Evolutionary conservation across 2,888 invertebrate genomes (phyloP).

Genomic region (Anthrax anthrax): DNA sequence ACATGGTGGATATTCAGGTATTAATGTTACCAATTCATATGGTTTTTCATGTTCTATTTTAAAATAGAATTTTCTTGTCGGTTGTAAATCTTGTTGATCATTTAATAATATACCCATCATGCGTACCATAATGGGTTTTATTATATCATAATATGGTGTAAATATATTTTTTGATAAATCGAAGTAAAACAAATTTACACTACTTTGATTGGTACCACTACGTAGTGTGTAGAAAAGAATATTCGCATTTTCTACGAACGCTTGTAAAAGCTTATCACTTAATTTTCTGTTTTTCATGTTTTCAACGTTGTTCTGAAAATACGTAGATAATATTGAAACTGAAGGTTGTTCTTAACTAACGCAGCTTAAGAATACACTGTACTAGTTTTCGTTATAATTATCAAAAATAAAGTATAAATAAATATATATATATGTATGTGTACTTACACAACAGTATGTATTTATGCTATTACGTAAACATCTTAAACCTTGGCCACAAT

Average conservation of each 20-base stretch:
- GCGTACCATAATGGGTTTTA: background rate
- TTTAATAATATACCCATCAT: slow-evolving; percentile 7
- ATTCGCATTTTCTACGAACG: too few species aligned
- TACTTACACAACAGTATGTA: background rate
- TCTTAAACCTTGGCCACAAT: background rate
- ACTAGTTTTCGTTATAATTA: too few species aligned
- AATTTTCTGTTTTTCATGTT: too few species aligned
- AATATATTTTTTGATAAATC: slow-evolving; percentile 2
- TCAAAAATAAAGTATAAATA: too few species aligned
- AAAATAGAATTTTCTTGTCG: background rate
- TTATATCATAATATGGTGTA: slow-evolving; percentile 2
- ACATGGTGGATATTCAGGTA: slow-evolving; percentile 4
- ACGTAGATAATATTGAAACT: too few species aligned
- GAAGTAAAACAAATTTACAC: background rate
- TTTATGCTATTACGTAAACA: background rate
- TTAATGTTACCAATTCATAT: background rate
- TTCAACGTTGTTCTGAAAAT: too few species aligned
- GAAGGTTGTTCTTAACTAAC: too few species aligned
- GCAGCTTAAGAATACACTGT: too few species aligned
- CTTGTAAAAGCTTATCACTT: too few species aligned
- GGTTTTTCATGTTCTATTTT: background rate
- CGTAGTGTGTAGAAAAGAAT: too few species aligned
- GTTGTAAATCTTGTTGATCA: background rate
- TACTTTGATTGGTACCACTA: too few species aligned
- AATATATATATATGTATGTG: too few species aligned